Evolutionary conservation across 2,888 invertebrate genomes (phyloP).

Genomic region (Nephrotoma guestfalica): DNA sequence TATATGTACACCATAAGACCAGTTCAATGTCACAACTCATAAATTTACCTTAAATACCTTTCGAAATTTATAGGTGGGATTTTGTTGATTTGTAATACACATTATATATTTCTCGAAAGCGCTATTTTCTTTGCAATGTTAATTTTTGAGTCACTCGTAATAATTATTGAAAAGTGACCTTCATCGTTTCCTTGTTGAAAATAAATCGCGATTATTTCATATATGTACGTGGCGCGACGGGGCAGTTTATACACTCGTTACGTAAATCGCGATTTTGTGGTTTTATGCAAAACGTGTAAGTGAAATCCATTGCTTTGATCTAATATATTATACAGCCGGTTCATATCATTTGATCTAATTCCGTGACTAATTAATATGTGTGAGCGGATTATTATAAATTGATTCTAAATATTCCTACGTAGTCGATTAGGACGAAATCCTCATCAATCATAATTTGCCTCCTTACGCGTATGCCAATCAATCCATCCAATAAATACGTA

Average conservation of each 20-base stretch:
- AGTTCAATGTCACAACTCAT: neutral
- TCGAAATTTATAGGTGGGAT: neutral
- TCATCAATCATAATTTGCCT: no score
- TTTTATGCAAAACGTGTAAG: neutral
- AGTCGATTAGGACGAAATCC: no score
- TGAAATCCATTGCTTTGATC: neutral
- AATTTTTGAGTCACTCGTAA: neutral
- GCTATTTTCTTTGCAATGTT: neutral
- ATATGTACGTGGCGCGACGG: neutral
- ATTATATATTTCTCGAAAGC: neutral
- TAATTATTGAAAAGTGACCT: neutral
- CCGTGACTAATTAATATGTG: neutral
- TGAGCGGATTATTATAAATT: neutral
- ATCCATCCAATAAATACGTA: no score
- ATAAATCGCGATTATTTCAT: neutral
- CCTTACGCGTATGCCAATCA: no score
- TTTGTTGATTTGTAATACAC: neutral
- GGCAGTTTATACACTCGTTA: neutral
- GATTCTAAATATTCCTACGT: no score
- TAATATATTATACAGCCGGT: neutral
- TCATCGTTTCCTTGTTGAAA: neutral
- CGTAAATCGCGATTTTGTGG: neutral
- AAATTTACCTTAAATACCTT: neutral
- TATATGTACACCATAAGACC: neutral
- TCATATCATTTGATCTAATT: neutral